phyloP scores from a whole-genome alignment of 2,888 invertebrate species.

The Copidosoma aretas region DNA sequence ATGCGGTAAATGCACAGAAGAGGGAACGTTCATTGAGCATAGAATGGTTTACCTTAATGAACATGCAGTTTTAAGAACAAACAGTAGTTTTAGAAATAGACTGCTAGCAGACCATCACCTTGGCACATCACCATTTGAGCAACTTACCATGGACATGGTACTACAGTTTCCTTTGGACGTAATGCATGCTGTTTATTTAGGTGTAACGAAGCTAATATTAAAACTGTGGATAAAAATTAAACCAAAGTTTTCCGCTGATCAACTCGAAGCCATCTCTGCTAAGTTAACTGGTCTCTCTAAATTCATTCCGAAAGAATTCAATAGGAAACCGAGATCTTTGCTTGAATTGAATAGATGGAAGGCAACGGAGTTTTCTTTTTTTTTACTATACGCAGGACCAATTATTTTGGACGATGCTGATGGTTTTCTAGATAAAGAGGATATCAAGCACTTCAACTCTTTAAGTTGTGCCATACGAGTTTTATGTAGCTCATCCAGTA shows the following conservation, averaged over 20 bases:
- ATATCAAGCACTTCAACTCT: background rate
- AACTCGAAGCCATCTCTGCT: background rate
- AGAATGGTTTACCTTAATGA: no score
- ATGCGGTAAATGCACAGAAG: no score
- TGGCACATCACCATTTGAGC: background rate
- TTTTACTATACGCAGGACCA: background rate
- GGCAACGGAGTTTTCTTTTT: background rate
- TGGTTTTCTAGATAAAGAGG: background rate
- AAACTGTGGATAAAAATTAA: background rate
- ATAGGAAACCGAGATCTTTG: background rate
- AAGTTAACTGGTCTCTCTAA: no score
- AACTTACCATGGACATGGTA: background rate
- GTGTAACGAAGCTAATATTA: background rate
- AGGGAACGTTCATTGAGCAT: no score
- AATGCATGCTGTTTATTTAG: background rate
- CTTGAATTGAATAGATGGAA: background rate
- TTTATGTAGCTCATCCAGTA: background rate
- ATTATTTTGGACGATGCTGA: background rate
- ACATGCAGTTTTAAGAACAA: background rate
- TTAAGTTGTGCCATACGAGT: background rate
- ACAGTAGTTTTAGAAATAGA: background rate
- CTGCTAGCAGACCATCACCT: constrained; percentile 1
- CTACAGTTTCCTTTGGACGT: background rate
- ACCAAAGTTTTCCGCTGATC: background rate
- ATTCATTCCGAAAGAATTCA: background rate